Evolutionary conservation across 2,888 invertebrate species (phyloP).

Genomic region (Timema podura): DNA sequence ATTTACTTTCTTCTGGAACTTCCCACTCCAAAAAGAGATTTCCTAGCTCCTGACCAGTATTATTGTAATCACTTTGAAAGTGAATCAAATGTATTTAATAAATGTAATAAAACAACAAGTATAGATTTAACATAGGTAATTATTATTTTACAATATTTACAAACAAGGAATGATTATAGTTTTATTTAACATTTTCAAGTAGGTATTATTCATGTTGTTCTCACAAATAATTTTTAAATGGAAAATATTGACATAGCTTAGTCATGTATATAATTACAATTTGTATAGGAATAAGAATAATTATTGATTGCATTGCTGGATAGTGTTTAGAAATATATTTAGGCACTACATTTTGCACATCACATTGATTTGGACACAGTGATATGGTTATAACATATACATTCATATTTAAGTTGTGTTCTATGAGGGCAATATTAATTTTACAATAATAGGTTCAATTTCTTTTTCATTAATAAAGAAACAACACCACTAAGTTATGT

Average conservation of each 20-base stretch:
- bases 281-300: conserved; percentile 4
- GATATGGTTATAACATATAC: conserved; percentile 11
- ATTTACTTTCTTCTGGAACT: too few relatives aligned
- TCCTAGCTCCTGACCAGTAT: too few relatives aligned
- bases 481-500: too few relatives aligned
- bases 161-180: conserved; percentile 17
- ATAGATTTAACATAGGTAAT: background rate
- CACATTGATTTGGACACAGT: conserved; percentile 26
- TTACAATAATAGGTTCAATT: too few relatives aligned
- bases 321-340: conserved; percentile 20
- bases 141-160: conserved; percentile 19
- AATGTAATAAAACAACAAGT: too few relatives aligned
- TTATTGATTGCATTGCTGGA: conserved; percentile 15
- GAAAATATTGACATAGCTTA: too few relatives aligned
- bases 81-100: too few relatives aligned
- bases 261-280: background rate
- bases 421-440: too few relatives aligned
- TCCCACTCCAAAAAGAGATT: too few relatives aligned
- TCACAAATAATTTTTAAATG: too few relatives aligned
- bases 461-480: too few relatives aligned
- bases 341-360: conserved; percentile 28
- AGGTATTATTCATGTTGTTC: background rate
- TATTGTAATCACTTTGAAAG: too few relatives aligned
- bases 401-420: background rate
- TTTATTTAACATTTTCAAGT: background rate